Evolutionary conservation across 2,888 invertebrate genomes (phyloP).

Genomic region (Boloria euphrosyne): DNA sequence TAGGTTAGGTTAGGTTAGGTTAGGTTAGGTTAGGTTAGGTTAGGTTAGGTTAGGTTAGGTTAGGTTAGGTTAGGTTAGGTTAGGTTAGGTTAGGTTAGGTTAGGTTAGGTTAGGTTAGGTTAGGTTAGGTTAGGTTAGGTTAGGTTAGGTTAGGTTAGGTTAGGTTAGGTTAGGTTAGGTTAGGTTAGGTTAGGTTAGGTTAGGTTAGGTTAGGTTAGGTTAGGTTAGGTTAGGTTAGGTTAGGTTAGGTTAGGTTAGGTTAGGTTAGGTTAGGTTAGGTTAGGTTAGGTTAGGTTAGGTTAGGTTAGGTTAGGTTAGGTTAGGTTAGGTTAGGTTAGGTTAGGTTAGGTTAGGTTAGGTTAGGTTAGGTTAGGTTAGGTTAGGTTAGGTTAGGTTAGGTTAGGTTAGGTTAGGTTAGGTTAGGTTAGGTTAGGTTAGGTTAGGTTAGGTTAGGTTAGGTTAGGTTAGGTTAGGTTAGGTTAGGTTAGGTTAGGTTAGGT

Average conservation of each 20-base stretch:
- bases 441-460: slow-evolving; percentile 39
- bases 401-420: slow-evolving; percentile 43
- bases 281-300: slow-evolving; percentile 42
- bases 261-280: slow-evolving; percentile 23
- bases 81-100: slow-evolving; percentile 35
- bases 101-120: slow-evolving; percentile 28
- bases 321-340: slow-evolving; percentile 43
- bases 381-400: slow-evolving; percentile 47
- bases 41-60: slow-evolving; percentile 47
- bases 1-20: slow-evolving; percentile 43
- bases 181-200: slow-evolving; percentile 47
- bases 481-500: slow-evolving; percentile 44
- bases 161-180: slow-evolving; percentile 44
- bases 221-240: slow-evolving; percentile 46
- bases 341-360: slow-evolving; percentile 45
- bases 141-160: slow-evolving; percentile 46
- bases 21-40: slow-evolving; percentile 47
- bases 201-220: slow-evolving; percentile 47
- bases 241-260: slow-evolving; percentile 40
- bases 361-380: slow-evolving; percentile 47
- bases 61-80: slow-evolving; percentile 45
- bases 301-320: slow-evolving; percentile 47
- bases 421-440: slow-evolving; percentile 20
- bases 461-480: slow-evolving; percentile 46
- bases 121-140: slow-evolving; percentile 44